phyloP scores from a whole-genome alignment of 2,797 vertebrate genomes.

The Salmo trutta region DNA sequence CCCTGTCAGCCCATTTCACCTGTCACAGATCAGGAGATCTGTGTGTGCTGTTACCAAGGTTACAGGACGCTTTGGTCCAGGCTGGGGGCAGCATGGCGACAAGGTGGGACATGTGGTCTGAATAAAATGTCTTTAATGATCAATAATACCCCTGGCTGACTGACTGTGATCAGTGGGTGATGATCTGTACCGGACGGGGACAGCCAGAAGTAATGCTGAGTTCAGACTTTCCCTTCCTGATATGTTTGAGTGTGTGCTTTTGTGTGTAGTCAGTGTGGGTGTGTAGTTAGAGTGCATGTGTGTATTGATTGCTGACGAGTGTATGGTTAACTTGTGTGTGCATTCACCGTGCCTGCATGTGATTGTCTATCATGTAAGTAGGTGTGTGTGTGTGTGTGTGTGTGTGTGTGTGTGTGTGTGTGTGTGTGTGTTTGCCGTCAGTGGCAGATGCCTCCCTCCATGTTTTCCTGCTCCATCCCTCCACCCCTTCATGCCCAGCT shows the following conservation, averaged over 20 bases:
- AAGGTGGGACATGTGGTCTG: not conserved
- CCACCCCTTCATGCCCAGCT: slow-evolving; percentile 18
- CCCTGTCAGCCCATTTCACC: not conserved
- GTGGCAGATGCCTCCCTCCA: slow-evolving; percentile 1
- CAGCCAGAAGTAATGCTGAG: not conserved
- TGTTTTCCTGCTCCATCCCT: slow-evolving; percentile 10
- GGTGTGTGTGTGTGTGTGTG: not conserved
- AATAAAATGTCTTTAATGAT: not conserved
- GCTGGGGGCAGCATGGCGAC: not conserved
- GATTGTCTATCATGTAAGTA: not conserved
- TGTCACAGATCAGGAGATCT: slow-evolving; percentile 2
- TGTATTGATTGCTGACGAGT: not conserved
- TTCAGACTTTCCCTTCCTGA: not conserved
- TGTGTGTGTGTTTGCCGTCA: not conserved
- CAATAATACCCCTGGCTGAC: not conserved
- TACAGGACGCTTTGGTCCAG: slow-evolving; percentile 7
- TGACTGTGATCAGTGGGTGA: not conserved
- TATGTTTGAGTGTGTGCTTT: not conserved
- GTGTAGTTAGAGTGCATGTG: not conserved
- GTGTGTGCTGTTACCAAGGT: slow-evolving; percentile 34
- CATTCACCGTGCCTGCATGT: not conserved
- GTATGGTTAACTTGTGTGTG: not conserved
- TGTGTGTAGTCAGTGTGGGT: not conserved
- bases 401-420: not conserved
- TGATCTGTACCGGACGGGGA: not conserved